Evolutionary conservation across 2,797 vertebrate genomes (phyloP).

Genomic region (Chloroceryle inda): DNA sequence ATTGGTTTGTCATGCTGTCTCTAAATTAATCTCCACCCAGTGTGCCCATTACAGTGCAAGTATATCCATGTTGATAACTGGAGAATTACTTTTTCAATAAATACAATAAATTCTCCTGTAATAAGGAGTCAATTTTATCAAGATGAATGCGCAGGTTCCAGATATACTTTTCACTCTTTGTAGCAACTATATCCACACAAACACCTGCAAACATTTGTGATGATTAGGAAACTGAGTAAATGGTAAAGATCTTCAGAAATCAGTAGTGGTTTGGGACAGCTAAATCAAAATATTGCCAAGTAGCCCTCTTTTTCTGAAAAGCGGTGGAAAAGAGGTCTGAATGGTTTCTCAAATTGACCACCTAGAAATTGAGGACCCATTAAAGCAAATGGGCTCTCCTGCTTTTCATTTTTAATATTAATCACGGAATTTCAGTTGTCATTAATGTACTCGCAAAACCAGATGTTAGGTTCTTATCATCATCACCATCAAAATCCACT

Average conservation of each 20-base stretch:
- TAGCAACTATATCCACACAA: not conserved
- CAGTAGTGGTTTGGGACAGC: not conserved
- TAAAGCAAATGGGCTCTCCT: not conserved
- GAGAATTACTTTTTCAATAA: not conserved
- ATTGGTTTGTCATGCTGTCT: not conserved
- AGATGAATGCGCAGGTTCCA: not conserved
- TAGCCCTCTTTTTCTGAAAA: not conserved
- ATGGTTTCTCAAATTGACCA: not conserved
- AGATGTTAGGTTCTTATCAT: slow-evolving; percentile 11
- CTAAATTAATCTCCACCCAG: not conserved
- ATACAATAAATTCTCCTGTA: not conserved
- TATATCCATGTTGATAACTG: not conserved
- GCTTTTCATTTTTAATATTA: slow-evolving; percentile 5
- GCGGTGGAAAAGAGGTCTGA: not conserved
- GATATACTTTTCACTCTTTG: not conserved
- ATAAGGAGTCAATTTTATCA: not conserved
- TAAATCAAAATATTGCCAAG: not conserved
- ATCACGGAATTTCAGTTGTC: slow-evolving; percentile 1
- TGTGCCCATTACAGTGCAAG: not conserved
- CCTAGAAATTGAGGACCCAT: not conserved
- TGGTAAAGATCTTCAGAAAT: not conserved
- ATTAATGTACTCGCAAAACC: not conserved
- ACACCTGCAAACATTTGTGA: not conserved
- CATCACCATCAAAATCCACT: slow-evolving; percentile 9
- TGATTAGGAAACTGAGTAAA: not conserved